Evolutionary conservation across 2,797 vertebrate genomes (phyloP), one percentile per base, ranked within the genome.

Genomic region (Clarias laeviceps): DNA sequence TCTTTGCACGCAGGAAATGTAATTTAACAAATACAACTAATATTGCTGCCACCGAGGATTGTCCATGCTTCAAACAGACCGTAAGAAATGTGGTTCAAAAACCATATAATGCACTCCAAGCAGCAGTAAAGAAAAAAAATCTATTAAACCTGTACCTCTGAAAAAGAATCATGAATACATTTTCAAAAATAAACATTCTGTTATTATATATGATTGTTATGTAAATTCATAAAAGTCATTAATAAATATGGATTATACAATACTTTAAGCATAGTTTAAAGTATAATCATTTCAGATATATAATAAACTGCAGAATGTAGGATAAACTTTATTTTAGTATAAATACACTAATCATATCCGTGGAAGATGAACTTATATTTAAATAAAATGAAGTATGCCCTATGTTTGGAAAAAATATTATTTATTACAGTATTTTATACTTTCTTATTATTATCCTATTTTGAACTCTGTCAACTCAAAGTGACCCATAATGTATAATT

Each of bases 401-500:
- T 40, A 72, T 45, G 37, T 14, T 50, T 72, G 37, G 20, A 72
- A 45, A 83, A 83, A 80, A 34, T 66, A 87, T 88, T 80, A 85
- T 87, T 82, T 90, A 86, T 89, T 61, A 32, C 18, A 88, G 74
- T 76, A 85, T 81, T 68, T 69, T 84, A 86, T 61, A 85, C 74
- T 11, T 70, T 79, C 73, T 82, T 88, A 93, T 90, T 89, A 69
- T 89, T 89, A 86, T 91, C 89, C 90, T 89, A 50, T 78, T 87
- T 87, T 88, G 65, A 91, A 90, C 90, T 89, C 86, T 89, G 84
- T 90, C 89, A 87, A 83, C 87, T 85, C 86, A 87, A 91, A 88
- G 64, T 22, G 84, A 88, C 84, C 72, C 87, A 93, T 94, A 91
- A 94, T 94, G 90, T 88, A 93, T 93, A 91, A 91, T 91, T 92